Evolutionary conservation across 2,113 vertebrate genomes (phyloP), one percentile per base, ranked within the genome.

Genomic region (Epinephelus lanceolatus): DNA sequence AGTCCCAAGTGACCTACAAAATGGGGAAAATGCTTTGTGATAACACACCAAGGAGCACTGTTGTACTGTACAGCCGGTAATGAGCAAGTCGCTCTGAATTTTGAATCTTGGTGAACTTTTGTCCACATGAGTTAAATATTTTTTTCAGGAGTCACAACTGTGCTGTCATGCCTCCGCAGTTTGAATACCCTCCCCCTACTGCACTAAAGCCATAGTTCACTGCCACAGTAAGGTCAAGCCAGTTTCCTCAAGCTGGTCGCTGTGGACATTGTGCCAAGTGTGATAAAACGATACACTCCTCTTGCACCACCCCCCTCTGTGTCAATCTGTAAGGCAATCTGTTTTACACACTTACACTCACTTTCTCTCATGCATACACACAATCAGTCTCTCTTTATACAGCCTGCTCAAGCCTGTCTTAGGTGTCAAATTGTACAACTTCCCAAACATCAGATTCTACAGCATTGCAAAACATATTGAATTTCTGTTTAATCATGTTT

Each of bases 351-450:
- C 1, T 18, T 14, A 3, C 4, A 1, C 4, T 69, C 56, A n/a
- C 33, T 49, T 30, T 51, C 42, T 23, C 47, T 33, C 45, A 61
- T 59, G 52, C 56, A 69, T 11, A 3, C 18, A 63, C 45, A 18
- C n/a, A 30, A 30, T 49, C 65, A 12, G 2, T 74, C 52, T 80
- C 23, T 75, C n/a, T 76, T 78, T 63, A 23, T 17, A 21, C 12
- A n/a, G 47, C 75, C 51, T 85, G 85, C 42, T 19, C 60, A 51
- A 40, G 57, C 85, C 23, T 87, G 74, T 59, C 25, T 30, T 42
- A 4, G 5, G 67, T 59, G 30, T 88, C 81, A 71, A 15, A 42
- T 80, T 71, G 18, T 62, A 52, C 68, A 80, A 80, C 71, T 84
- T 89, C 67, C 68, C 42, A 59, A 86, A 75, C 8, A 0, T 88